These are phyloP conservation scores for Camponotus pennsylvanicus DNA, from an alignment of 1,140 invertebrate genomes.

Conservation along the genomic window DNA sequence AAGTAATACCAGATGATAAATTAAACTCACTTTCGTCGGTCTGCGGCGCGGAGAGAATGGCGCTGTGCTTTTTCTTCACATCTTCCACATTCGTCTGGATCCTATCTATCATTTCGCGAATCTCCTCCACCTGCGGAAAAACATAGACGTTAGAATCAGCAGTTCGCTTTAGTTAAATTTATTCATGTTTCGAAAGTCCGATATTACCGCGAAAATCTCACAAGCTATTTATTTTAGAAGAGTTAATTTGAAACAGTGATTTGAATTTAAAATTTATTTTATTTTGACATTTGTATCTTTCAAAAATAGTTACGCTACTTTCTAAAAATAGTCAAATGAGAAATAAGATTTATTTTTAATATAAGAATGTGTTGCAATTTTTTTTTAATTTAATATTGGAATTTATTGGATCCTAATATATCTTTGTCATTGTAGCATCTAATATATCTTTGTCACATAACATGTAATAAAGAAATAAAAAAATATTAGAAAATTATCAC, in stretches of 20 bases:
- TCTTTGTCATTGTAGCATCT: not conserved
- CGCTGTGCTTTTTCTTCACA: constrained; percentile 99
- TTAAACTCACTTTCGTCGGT: constrained; percentile 98
- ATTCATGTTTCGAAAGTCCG: not conserved
- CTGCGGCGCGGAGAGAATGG: constrained; percentile 98
- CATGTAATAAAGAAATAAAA: not conserved
- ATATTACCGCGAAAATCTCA: not conserved
- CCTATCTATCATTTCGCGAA: constrained; percentile 99
- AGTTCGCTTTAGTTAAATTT: not conserved
- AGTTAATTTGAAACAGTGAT: not conserved
- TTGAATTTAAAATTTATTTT: not conserved
- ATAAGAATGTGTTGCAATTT: not conserved
- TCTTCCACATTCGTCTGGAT: constrained; percentile 99
- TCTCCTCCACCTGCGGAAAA: constrained; percentile 95
- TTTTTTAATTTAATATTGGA: not conserved
- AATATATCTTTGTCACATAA: too few species aligned
- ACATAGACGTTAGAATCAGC: constrained; percentile 9
- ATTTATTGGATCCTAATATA: not conserved
- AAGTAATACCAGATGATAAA: constrained; percentile 37
- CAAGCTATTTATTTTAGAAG: not conserved
- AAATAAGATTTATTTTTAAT: not conserved
- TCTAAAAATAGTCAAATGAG: not conserved
- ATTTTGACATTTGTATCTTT: not conserved
- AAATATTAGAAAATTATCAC: not conserved
- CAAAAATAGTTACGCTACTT: not conserved